Conservation (phyloP, 2,113 vertebrate species). For the Pogona vitticeps region DNA sequence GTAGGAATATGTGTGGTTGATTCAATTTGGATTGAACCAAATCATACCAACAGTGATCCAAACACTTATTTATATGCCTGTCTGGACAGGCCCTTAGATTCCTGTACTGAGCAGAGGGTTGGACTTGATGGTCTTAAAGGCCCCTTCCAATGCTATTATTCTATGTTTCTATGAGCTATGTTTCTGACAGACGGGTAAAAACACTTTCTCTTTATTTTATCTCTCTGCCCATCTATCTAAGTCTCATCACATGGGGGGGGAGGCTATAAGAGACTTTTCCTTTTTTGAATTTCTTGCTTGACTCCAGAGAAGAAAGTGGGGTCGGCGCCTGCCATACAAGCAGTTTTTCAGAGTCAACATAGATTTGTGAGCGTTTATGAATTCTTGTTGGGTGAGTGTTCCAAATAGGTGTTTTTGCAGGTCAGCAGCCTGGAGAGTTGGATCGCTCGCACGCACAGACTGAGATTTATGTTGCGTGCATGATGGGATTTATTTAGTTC, state of each 20-base stretch:
- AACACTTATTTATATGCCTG: too few species aligned
- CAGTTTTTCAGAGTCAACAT: background rate
- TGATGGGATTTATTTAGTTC: background rate
- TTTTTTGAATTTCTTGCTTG: background rate
- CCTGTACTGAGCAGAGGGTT: too few species aligned
- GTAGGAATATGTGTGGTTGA: too few species aligned
- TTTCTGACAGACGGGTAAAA: too few species aligned
- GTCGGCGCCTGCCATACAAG: background rate
- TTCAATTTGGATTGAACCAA: too few species aligned
- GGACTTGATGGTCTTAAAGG: too few species aligned
- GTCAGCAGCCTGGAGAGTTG: constrained; percentile 2
- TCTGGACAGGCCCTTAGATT: too few species aligned
- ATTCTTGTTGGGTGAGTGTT: background rate
- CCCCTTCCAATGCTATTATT: too few species aligned
- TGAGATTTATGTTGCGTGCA: constrained; percentile 13
- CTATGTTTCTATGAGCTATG: too few species aligned
- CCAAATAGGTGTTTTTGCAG: background rate
- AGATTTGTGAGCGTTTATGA: constrained; percentile 8
- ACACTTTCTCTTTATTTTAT: too few species aligned
- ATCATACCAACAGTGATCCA: too few species aligned
- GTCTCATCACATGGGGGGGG: background rate
- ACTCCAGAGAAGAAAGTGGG: background rate
- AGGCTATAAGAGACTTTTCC: background rate
- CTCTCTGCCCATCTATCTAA: too few species aligned
- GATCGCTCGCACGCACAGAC: rapidly evolving